phyloP scores from a whole-genome alignment of 1,140 invertebrate genomes.

The Leptopilina boulardi region DNA sequence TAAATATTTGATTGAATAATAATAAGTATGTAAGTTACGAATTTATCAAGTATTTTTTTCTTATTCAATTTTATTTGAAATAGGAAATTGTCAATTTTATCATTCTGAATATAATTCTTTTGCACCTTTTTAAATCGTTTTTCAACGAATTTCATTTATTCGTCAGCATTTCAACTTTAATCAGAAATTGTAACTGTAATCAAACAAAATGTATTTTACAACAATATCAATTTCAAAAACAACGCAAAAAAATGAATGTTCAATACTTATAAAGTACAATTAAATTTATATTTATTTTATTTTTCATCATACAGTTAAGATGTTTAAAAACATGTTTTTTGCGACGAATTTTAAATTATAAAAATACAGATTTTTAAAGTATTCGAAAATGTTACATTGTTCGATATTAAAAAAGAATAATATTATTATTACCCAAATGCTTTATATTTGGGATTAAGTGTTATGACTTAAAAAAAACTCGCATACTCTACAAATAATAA shows the following conservation, averaged over 20 bases:
- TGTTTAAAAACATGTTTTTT: neutral
- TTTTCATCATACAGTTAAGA: neutral
- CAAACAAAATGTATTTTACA: neutral
- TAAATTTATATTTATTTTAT: neutral
- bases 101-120: neutral
- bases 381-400: neutral
- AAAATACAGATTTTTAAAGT: neutral
- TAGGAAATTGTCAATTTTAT: neutral
- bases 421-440: conserved; percentile 8
- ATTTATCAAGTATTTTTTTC: neutral
- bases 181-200: neutral
- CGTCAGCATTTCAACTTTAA: neutral
- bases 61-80: neutral
- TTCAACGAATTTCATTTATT: neutral
- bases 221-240: neutral
- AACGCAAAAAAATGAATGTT: neutral
- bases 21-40: neutral
- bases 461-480: conserved; percentile 17
- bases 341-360: neutral
- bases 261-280: neutral
- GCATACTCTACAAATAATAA: neutral
- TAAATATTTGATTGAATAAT: neutral
- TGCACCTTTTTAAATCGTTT: neutral
- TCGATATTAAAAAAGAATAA: neutral
- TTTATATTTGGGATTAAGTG: conserved; percentile 2